Evolutionary conservation across 2,797 vertebrate genomes (phyloP).

Genomic region (Amniataba percoides): DNA sequence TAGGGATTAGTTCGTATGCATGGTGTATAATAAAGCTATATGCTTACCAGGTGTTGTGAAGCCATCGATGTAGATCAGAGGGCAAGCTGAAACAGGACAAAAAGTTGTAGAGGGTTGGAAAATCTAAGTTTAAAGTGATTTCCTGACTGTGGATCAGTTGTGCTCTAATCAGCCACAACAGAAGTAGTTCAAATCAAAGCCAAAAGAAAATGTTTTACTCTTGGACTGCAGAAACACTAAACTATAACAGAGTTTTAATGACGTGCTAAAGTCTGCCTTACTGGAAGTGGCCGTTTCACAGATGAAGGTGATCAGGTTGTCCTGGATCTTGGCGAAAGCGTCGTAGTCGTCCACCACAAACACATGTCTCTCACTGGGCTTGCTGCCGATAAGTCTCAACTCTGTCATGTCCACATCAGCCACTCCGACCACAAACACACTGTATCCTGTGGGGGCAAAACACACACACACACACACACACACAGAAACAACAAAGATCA

Average conservation of each 20-base stretch:
- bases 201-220: neutral
- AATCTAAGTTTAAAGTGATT: conserved; percentile 45
- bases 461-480: conserved; percentile 56
- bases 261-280: conserved; percentile 76
- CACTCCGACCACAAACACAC: conserved; percentile 96
- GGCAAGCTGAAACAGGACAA: conserved; percentile 89
- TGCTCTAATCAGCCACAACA: conserved; percentile 9
- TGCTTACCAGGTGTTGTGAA: conserved; percentile 97
- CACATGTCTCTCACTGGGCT: conserved; percentile 95
- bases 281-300: conserved; percentile 99
- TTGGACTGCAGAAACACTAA: neutral
- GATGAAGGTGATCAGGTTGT: conserved; percentile 98
- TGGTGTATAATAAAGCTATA: conserved; percentile 23
- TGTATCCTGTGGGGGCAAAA: conserved; percentile 89
- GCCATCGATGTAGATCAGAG: conserved; percentile 97
- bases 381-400: conserved; percentile 94
- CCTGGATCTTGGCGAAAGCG: conserved; percentile 97
- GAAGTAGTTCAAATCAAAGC: neutral
- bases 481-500: conserved; percentile 42
- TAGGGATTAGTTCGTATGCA: conserved; percentile 20
- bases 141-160: conserved; percentile 28
- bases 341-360: conserved; percentile 98
- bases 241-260: neutral
- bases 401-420: conserved; percentile 95
- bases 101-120: conserved; percentile 33